Evolutionary conservation across 2,797 vertebrate genomes (phyloP).

Genomic region (Gallirallus australis): DNA sequence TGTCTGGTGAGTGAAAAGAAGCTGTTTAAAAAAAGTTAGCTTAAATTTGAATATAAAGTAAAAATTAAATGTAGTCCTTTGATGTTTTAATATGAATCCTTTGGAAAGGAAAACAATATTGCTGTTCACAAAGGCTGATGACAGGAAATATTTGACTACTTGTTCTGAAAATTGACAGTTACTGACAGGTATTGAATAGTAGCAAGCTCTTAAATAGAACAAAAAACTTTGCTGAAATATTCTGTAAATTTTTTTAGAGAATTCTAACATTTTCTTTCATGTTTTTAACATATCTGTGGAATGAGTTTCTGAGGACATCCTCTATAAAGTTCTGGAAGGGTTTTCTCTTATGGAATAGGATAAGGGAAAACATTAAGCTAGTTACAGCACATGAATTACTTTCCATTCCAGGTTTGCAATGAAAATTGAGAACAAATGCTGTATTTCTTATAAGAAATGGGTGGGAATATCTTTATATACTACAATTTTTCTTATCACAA

Average conservation of each 20-base stretch:
- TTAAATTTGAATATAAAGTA: background rate
- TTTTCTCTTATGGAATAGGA: background rate
- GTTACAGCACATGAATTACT: background rate
- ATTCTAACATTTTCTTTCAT: background rate
- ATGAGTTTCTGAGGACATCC: background rate
- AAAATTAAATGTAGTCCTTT: background rate
- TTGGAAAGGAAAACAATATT: background rate
- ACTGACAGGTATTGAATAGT: background rate
- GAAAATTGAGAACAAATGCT: background rate
- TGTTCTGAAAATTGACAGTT: background rate
- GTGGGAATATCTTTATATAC: background rate
- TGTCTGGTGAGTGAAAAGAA: background rate
- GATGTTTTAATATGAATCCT: background rate
- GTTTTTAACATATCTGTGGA: background rate
- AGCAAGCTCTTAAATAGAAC: background rate
- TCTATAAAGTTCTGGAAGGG: background rate
- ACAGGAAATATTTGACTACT: background rate
- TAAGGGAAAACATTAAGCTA: background rate
- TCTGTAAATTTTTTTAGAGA: background rate
- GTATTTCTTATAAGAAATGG: background rate
- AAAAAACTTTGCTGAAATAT: background rate
- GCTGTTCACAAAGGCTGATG: background rate
- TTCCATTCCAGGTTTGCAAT: background rate
- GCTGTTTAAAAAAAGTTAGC: background rate
- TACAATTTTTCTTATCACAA: constrained; percentile 26